A percentile compares a stretch with the other conserved stretches of the same genome.
These are phyloP conservation scores for Hippocampus mohnikei DNA, from an alignment of 2,113 vertebrate species.

Conservation along the genomic window DNA sequence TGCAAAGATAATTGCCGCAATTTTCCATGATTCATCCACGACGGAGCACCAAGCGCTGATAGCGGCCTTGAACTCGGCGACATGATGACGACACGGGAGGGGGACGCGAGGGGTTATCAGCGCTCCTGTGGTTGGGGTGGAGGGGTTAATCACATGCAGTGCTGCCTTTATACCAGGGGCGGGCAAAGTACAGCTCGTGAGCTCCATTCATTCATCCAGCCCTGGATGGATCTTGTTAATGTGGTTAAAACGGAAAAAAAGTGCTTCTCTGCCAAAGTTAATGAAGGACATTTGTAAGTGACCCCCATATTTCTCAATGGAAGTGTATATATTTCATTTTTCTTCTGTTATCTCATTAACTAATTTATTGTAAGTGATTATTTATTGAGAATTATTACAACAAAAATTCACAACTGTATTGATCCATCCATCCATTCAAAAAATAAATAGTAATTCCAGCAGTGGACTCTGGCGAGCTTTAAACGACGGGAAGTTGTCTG, in stretches of 20 bases:
- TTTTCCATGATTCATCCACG: slow-evolving; percentile 63
- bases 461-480: not conserved
- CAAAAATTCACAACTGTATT: no score
- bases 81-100: slow-evolving; percentile 21
- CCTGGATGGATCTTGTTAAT: not conserved
- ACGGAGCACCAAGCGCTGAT: slow-evolving; percentile 31
- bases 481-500: no score
- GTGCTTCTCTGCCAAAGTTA: no score
- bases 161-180: not conserved
- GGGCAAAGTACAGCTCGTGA: not conserved
- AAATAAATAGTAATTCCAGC: not conserved
- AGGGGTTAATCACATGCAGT: not conserved
- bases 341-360: no score
- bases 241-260: no score
- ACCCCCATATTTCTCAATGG: no score
- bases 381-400: no score
- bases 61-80: slow-evolving; percentile 50
- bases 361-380: no score
- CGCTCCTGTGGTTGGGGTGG: no score
- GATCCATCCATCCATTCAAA: no score
- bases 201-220: not conserved
- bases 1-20: slow-evolving; percentile 54
- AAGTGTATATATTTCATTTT: no score
- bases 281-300: no score
- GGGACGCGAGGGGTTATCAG: not conserved